Evolutionary conservation across 2,888 invertebrate genomes (phyloP).

Genomic region (Andrena flavipes): DNA sequence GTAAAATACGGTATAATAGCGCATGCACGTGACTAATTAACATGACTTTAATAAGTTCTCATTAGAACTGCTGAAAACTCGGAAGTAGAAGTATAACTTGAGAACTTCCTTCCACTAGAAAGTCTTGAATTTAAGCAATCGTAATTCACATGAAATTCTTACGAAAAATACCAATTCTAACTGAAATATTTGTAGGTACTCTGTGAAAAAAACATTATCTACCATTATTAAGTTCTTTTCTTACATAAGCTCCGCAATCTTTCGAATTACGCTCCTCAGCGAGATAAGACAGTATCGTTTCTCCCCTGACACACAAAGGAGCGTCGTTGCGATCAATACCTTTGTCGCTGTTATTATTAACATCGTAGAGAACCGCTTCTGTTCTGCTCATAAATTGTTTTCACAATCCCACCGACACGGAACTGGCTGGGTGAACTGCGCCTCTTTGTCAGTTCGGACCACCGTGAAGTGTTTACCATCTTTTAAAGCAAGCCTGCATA

Average conservation of each 20-base stretch:
- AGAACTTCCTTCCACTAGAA: neutral
- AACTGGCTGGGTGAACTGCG: slow-evolving; percentile 46
- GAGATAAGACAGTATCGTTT: slow-evolving; percentile 14
- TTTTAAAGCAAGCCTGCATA: slow-evolving; percentile 27
- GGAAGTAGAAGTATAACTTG: neutral
- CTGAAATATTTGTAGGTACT: no score
- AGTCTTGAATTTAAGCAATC: neutral
- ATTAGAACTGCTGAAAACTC: slow-evolving; percentile 8
- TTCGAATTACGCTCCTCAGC: neutral
- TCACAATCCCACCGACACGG: slow-evolving; percentile 33
- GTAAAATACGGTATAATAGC: slow-evolving; percentile 10
- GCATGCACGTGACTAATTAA: slow-evolving; percentile 28
- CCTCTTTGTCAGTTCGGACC: slow-evolving; percentile 61
- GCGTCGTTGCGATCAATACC: slow-evolving; percentile 31
- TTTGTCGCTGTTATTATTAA: slow-evolving; percentile 56
- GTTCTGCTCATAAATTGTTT: slow-evolving; percentile 56
- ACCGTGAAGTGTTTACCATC: slow-evolving; percentile 68
- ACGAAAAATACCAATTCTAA: neutral
- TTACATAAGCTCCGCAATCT: neutral
- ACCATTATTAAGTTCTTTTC: neutral
- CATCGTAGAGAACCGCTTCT: slow-evolving; percentile 24
- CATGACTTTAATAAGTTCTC: slow-evolving; percentile 23
- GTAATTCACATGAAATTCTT: neutral
- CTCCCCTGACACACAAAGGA: slow-evolving; percentile 12
- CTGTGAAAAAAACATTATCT: neutral